phyloP scores from a whole-genome alignment of 2,113 vertebrate genomes.

The Apteryx mantelli region DNA sequence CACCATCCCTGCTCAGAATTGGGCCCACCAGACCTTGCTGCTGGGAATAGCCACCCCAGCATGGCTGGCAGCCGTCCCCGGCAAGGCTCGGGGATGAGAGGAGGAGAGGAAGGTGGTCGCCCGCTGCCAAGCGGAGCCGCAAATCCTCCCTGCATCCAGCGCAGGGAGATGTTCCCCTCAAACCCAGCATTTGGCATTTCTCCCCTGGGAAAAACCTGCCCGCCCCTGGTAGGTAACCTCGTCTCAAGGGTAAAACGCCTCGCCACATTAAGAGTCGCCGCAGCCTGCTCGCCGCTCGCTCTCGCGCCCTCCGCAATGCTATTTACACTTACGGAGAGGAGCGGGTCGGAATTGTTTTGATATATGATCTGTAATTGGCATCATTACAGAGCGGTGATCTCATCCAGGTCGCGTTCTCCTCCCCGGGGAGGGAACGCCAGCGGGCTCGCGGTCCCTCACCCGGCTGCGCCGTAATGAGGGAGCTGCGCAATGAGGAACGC shows the following conservation, averaged over 20 bases:
- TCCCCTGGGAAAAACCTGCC: background rate
- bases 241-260: constrained; percentile 16
- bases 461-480: constrained; percentile 62
- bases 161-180: background rate
- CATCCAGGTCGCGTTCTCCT: constrained; percentile 67
- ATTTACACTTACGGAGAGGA: constrained; percentile 29
- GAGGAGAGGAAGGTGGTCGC: rapidly evolving
- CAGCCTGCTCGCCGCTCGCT: background rate
- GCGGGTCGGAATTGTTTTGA: constrained; percentile 70
- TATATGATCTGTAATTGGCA: constrained; percentile 76
- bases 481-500: background rate
- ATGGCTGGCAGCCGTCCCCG: rapidly evolving
- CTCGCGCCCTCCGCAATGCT: background rate
- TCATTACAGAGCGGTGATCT: constrained; percentile 76
- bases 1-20: background rate
- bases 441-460: constrained; percentile 16
- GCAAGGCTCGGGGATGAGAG: background rate
- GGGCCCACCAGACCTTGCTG: background rate
- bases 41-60: background rate
- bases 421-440: constrained; percentile 44
- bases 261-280: background rate
- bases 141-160: background rate
- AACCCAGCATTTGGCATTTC: background rate
- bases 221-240: background rate
- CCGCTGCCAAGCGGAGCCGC: rapidly evolving